Evolutionary conservation across 2,113 vertebrate genomes (phyloP).

Genomic region (Myodes glareolus): DNA sequence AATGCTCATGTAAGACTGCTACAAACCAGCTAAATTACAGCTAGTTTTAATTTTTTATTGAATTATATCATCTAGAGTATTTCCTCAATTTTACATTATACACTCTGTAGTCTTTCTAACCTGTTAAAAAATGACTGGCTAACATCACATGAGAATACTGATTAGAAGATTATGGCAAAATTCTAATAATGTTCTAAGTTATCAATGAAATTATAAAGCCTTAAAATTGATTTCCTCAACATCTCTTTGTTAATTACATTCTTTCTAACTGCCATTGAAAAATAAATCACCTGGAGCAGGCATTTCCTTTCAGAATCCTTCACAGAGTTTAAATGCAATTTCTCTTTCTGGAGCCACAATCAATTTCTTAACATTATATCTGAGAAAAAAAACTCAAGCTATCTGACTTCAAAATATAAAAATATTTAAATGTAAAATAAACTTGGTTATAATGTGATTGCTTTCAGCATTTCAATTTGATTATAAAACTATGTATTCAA

Average conservation of each 20-base stretch:
- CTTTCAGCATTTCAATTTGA: slow-evolving; percentile 13
- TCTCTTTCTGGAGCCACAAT: slow-evolving; percentile 1
- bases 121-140: neutral
- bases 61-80: neutral
- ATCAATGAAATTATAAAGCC: slow-evolving; percentile 48
- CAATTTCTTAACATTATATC: slow-evolving; percentile 29
- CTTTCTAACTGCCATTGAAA: neutral
- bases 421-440: neutral
- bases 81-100: neutral
- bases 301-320: slow-evolving; percentile 29
- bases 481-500: slow-evolving; percentile 1
- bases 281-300: neutral
- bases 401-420: slow-evolving; percentile 31
- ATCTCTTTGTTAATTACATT: slow-evolving; percentile 39
- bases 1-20: neutral
- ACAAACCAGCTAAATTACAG: neutral
- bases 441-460: neutral
- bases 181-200: slow-evolving; percentile 22
- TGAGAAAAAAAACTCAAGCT: slow-evolving; percentile 16
- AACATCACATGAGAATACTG: neutral
- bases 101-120: neutral
- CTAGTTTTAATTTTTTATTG: slow-evolving; percentile 1
- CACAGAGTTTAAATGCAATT: neutral
- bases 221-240: slow-evolving; percentile 28
- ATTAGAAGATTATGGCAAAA: slow-evolving; percentile 48